Conservation (phyloP, 2,113 vertebrate genomes). For the Oreochromis niloticus region DNA sequence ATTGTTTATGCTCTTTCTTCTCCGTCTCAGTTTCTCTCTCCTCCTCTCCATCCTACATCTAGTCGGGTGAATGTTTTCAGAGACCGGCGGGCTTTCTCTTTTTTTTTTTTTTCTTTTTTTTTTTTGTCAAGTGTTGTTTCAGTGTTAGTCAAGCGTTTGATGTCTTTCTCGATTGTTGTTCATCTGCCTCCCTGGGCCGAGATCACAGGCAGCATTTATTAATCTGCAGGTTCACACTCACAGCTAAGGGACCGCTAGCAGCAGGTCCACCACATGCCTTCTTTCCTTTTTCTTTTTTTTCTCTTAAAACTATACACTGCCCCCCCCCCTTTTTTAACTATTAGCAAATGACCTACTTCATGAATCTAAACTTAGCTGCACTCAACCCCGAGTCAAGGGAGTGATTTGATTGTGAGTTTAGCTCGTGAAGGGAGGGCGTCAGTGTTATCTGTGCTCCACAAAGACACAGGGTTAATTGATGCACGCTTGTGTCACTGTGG, state of each 20-base stretch:
- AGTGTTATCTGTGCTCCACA: constrained; percentile 27
- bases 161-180: constrained; percentile 45
- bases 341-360: constrained; percentile 51
- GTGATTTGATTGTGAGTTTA: background rate
- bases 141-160: constrained; percentile 35
- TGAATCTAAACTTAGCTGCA: constrained; percentile 38
- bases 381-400: constrained; percentile 2
- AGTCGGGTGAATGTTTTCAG: background rate
- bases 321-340: constrained; percentile 10
- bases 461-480: constrained; percentile 45
- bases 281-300: background rate
- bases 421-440: background rate
- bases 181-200: background rate
- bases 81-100: background rate
- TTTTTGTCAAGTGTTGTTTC: constrained; percentile 26
- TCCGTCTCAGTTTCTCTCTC: constrained; percentile 1
- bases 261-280: background rate
- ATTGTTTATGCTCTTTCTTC: constrained; percentile 18
- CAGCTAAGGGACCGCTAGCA: constrained; percentile 13
- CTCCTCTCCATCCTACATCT: background rate
- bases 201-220: constrained; percentile 44
- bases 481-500: constrained; percentile 21
- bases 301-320: background rate
- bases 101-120: too few relatives aligned
- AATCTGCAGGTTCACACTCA: constrained; percentile 17